These are phyloP conservation scores for Synodontis membranacea DNA, from an alignment of 2,113 vertebrate genomes.

Conservation along the genomic window DNA sequence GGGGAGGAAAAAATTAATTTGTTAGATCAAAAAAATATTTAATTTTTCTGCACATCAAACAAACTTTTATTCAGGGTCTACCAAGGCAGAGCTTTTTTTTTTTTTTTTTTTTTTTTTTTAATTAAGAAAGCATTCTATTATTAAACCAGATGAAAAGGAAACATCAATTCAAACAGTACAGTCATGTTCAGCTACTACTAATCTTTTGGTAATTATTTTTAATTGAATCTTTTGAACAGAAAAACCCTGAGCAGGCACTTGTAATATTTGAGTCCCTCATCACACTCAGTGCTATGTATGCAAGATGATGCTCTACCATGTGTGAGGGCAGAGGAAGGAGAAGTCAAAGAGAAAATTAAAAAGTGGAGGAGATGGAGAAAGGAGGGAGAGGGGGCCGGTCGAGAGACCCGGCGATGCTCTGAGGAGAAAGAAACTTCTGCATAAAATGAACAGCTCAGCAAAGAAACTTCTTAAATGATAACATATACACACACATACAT, in stretches of 20 bases:
- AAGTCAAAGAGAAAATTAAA: constrained; percentile 38
- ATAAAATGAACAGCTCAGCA: constrained; percentile 67
- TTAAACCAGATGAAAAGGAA: constrained; percentile 83
- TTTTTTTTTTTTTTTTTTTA: constrained; percentile 83
- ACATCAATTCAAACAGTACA: constrained; percentile 82
- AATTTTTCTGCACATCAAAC: constrained; percentile 82
- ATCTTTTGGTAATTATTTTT: constrained; percentile 88
- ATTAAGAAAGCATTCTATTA: constrained; percentile 84
- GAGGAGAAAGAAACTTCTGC: constrained; percentile 60
- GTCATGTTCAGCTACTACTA: constrained; percentile 80
- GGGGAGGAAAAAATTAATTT: constrained; percentile 76
- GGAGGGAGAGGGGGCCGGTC: constrained; percentile 37
- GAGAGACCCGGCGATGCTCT: constrained; percentile 35
- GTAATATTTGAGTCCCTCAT: constrained; percentile 69
- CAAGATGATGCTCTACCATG: constrained; percentile 63
- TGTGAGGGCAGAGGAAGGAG: constrained; percentile 48
- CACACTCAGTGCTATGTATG: constrained; percentile 62
- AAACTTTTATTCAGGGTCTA: constrained; percentile 77
- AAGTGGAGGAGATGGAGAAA: constrained; percentile 34
- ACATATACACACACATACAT: constrained; percentile 19
- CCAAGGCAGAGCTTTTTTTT: constrained; percentile 67
- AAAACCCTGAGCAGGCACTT: constrained; percentile 78
- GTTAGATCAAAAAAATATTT: constrained; percentile 82
- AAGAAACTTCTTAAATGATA: constrained; percentile 56
- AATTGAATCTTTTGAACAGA: constrained; percentile 88